Percentiles rank a stretch among this genome's conserved stretches.
Conservation (phyloP, 2,888 invertebrate species). For the Cantharis rustica region DNA sequence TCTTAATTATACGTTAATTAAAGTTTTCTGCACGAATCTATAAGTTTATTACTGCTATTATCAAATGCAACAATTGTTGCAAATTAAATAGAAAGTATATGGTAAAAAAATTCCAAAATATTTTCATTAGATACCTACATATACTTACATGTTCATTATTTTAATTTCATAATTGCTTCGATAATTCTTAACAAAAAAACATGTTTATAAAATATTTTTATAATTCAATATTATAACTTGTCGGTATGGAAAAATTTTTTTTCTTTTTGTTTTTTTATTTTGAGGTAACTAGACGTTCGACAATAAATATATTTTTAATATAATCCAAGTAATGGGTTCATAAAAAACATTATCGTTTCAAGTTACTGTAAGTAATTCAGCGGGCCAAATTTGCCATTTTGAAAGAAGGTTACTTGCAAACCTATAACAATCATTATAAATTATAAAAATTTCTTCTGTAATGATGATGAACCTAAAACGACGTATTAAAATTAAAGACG, state of each 20-base stretch:
- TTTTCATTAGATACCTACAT: neutral
- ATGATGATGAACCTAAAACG: neutral
- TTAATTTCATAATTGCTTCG: neutral
- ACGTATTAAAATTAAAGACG: neutral
- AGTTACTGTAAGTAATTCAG: neutral
- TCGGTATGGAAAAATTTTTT: too few relatives aligned
- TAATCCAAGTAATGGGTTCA: neutral
- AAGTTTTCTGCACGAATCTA: constrained; percentile 11
- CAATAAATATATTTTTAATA: too few relatives aligned
- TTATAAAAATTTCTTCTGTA: neutral
- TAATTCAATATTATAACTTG: neutral
- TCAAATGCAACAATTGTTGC: neutral
- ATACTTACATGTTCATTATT: neutral
- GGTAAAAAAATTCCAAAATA: neutral
- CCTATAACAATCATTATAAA: neutral
- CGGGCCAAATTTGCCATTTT: neutral
- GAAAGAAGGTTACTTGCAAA: neutral
- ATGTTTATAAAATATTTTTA: neutral
- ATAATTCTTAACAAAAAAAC: neutral
- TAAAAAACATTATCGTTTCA: neutral
- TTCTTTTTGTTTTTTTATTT: neutral
- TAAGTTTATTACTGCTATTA: constrained; percentile 8
- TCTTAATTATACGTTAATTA: constrained; percentile 21
- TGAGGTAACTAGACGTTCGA: neutral
- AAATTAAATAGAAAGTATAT: neutral